Percentiles rank a stretch among this genome's conserved stretches.
These are phyloP conservation scores for Sisor rabdophorus DNA, from an alignment of 2,113 vertebrate species.

Conservation along the genomic window DNA sequence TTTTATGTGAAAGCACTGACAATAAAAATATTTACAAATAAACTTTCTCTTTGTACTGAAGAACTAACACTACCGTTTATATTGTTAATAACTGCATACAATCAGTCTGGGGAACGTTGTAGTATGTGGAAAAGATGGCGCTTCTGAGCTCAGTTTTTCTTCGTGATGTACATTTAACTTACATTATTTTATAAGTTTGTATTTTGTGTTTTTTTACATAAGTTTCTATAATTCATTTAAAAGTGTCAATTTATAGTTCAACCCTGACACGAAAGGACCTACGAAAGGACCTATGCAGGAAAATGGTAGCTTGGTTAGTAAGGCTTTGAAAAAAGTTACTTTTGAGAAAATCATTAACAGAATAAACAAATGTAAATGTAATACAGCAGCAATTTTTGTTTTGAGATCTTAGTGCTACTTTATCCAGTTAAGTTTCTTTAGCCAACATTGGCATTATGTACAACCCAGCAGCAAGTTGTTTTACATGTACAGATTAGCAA, in stretches of 20 bases:
- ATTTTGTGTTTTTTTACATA: neutral
- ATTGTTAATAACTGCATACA: constrained; percentile 5
- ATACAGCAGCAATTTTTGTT: neutral
- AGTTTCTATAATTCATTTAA: neutral
- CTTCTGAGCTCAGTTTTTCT: constrained; percentile 44
- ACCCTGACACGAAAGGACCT: neutral
- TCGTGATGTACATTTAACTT: neutral
- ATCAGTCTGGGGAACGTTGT: neutral
- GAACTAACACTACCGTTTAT: constrained; percentile 15
- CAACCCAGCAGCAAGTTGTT: neutral
- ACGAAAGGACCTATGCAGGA: neutral
- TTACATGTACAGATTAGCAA: neutral
- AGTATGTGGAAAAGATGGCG: neutral
- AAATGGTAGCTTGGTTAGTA: neutral
- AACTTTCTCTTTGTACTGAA: constrained; percentile 26
- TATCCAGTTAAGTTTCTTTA: neutral
- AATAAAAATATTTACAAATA: constrained; percentile 33
- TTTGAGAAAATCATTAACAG: neutral
- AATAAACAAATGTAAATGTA: neutral
- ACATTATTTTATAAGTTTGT: neutral
- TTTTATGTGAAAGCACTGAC: constrained; percentile 22
- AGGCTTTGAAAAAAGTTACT: neutral
- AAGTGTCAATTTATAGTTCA: neutral
- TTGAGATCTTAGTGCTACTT: neutral
- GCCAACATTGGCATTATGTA: too few relatives aligned